Base-by-base conservation (phyloP, 2,113 vertebrate genomes). In the Silurus meridionalis region DNA sequence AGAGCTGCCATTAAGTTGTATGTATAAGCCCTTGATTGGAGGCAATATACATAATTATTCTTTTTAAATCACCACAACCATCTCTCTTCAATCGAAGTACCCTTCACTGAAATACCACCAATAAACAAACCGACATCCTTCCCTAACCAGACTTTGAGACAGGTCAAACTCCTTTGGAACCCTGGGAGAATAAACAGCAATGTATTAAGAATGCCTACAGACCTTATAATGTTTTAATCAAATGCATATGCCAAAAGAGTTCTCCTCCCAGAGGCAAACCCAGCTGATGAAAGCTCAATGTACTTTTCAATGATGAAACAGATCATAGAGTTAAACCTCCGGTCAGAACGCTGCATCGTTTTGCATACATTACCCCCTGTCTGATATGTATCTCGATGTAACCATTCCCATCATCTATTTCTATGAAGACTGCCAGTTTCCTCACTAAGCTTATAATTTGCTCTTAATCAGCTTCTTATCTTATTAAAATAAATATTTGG, bases 311-410 rank as follows among this genome's bases (percentile, higher is more conserved):
- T 94, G 94, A 92, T 90, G 90, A 92, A 92, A 90, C 89, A 90
- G 69, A 83, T 79, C 92, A 94, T 92, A 19, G n/a, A 64, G 66
- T 66, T 63, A 80, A 46, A 87, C 53, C 58, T 83, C 28, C 48
- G 57, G 58, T 55, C 14, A 17, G 74, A 25, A 83, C 48, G 80
- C 57, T 84, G 80, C 85, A 95, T 93, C 93, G 92, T 92, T 94
- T 93, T 93, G 91, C 90, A 93, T 92, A 90, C 89, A 93, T 93
- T 92, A 84, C 58, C 78, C 37, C 61, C 89, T 90, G 91, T 91
- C 89, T 86, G 80, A 91, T 88, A 37, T 48, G 74, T 87, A 87
- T 88, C 89, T 85, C 85, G 84, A 75, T 83, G 52, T 55, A 55
- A 75, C 48, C 82, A 37, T 28, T 88, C 79, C 85, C 82, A 83